Evolutionary conservation across 2,113 vertebrate genomes (phyloP).

Genomic region (Pelecanoides urinatrix): DNA sequence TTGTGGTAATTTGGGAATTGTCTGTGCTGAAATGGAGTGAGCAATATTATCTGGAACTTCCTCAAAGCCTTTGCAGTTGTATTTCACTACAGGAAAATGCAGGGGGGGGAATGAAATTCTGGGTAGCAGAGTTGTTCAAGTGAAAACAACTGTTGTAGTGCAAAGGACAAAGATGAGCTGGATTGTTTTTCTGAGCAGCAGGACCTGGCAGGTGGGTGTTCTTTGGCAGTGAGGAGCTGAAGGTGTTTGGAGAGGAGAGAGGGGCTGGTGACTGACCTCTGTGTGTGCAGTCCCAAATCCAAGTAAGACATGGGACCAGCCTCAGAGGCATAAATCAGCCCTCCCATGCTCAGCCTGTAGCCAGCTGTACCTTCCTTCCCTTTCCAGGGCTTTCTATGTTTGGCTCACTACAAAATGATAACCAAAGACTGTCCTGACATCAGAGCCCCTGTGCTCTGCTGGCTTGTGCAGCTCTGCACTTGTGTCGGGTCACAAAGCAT

Average conservation of each 20-base stretch:
- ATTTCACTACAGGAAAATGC: conserved; percentile 18
- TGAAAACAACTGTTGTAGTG: neutral
- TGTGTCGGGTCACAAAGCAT: rapidly evolving
- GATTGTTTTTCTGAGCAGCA: neutral
- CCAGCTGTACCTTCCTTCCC: neutral
- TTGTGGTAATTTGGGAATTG: conserved; percentile 47
- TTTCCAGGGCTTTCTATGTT: neutral
- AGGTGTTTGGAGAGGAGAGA: neutral
- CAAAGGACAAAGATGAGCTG: neutral
- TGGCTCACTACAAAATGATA: neutral
- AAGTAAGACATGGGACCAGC: neutral
- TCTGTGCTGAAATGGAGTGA: conserved; percentile 13
- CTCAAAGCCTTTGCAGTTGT: conserved; percentile 14
- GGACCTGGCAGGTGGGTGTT: neutral
- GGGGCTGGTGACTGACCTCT: neutral
- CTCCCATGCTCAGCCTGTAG: neutral
- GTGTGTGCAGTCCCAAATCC: neutral
- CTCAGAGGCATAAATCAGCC: neutral
- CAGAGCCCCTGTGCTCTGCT: neutral
- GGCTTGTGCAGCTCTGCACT: neutral
- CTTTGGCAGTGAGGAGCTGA: neutral
- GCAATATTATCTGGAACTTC: conserved; percentile 44
- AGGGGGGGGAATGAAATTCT: neutral
- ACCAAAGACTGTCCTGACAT: neutral
- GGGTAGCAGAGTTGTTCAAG: neutral